These are phyloP conservation scores for Sebastolobus altivelis DNA, from an alignment of 2,797 vertebrate genomes.

Conservation along the genomic window DNA sequence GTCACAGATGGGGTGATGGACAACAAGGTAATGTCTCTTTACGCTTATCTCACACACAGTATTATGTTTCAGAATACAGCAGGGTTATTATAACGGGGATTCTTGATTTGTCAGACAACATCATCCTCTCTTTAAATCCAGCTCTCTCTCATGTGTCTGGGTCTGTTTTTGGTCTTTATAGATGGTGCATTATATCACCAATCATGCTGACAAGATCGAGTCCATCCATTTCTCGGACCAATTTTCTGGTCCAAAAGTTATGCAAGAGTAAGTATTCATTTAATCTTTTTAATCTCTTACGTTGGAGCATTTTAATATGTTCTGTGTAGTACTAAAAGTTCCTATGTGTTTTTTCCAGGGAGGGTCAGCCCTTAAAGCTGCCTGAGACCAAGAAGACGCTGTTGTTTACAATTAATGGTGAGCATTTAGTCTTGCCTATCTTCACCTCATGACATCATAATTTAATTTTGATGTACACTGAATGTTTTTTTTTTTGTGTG, in stretches of 20 bases:
- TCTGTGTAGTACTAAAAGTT: neutral
- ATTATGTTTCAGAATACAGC: neutral
- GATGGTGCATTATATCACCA: slow-evolving; percentile 98
- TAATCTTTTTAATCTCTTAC: neutral
- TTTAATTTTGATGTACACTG: neutral
- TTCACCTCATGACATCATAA: accelerated
- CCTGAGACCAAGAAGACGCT: slow-evolving; percentile 98
- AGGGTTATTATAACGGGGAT: neutral
- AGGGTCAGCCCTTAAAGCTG: slow-evolving; percentile 98
- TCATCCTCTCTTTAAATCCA: accelerated
- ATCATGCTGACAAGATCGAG: slow-evolving; percentile 98
- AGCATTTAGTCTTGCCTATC: slow-evolving; percentile 37
- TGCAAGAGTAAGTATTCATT: slow-evolving; percentile 96
- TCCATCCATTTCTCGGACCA: slow-evolving; percentile 99
- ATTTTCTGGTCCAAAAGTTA: slow-evolving; percentile 99
- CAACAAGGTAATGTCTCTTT: slow-evolving; percentile 89
- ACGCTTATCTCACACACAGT: neutral
- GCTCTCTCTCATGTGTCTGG: neutral
- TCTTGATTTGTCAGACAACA: neutral
- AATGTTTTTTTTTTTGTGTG: slow-evolving; percentile 30
- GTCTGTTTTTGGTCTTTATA: slow-evolving; percentile 68
- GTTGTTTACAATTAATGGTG: slow-evolving; percentile 99
- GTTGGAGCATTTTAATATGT: neutral
- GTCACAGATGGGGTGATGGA: slow-evolving; percentile 99
- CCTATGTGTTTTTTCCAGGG: slow-evolving; percentile 81